Base-by-base conservation (phyloP, 2,888 invertebrate species). In the Drosophila bunnanda region DNA sequence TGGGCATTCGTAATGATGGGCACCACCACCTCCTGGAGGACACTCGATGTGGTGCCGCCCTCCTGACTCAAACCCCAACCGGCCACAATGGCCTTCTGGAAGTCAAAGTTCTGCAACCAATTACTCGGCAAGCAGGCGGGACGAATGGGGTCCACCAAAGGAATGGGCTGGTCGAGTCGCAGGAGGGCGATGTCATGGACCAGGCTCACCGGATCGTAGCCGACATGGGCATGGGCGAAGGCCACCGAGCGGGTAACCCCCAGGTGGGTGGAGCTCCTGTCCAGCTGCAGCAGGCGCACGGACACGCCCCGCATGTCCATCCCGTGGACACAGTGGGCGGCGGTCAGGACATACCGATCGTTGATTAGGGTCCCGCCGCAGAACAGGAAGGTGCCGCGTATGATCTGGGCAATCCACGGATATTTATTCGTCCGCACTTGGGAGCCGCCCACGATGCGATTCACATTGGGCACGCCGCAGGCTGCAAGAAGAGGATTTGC, bases 281-380 rank as follows among this genome's bases (percentile, higher is more conserved):
- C 89, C 46, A 87, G 74, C 66, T 92, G 91, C 53, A 91, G 66
- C 12, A 92, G 71, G 22, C 90, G 88, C 50, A 91, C 81, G 0
- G 85, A 75, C 3, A 91, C 81, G 0, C 17, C n/a, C 13, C 76
- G 64, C 75, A 81, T 77, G 25, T 89, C 80, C 82, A 89, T 87
- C 2, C 82, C 87, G 20, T 89, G 75, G 9, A 91, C 88, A 66
- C 92, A 92, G 77, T 92, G 92, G 20, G 91, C 92, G 2, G 92
- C 92, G 1, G 92, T 92, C 25, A 92, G 61, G 15, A 91, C 82
- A 64, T 92, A 91, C 17, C 90, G 91, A 86, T 92, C 91, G 53
- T 91, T 92, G 66, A 92, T 92, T 66, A 92, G 74, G 32, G 92
- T 82, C 67, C 91, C 92, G 39, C 91, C 92, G 56, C 92, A 92